phyloP scores from a whole-genome alignment of 1,140 invertebrate species.

The Ganaspis sp. region DNA sequence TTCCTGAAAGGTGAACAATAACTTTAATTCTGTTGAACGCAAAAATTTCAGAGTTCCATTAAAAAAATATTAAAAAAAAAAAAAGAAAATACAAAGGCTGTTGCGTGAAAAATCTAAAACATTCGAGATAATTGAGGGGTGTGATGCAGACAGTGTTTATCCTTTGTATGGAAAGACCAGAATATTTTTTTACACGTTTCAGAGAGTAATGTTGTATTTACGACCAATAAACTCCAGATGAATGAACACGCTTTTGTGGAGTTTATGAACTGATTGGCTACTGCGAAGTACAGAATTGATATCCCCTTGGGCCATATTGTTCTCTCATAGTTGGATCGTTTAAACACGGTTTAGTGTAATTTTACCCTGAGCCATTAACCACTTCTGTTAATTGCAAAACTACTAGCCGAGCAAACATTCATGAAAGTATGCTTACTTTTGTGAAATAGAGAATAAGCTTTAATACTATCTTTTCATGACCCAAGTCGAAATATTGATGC shows the following conservation, averaged over 20 bases:
- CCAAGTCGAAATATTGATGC: too few species aligned
- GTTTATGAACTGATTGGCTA: slow-evolving; percentile 25
- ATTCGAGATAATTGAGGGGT: background rate
- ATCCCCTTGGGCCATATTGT: slow-evolving; percentile 19
- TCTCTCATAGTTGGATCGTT: background rate
- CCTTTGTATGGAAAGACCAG: background rate
- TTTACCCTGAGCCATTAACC: background rate
- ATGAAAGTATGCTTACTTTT: too few species aligned
- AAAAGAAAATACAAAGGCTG: too few species aligned
- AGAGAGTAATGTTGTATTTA: background rate
- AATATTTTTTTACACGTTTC: background rate
- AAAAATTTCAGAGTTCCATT: too few species aligned
- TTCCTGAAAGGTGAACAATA: too few species aligned
- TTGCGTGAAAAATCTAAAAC: background rate
- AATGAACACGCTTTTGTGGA: slow-evolving; percentile 25
- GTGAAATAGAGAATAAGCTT: too few species aligned
- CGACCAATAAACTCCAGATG: slow-evolving; percentile 11
- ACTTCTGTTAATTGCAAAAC: background rate
- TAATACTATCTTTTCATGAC: too few species aligned
- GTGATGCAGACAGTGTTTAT: background rate
- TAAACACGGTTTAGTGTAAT: background rate
- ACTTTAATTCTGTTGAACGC: too few species aligned
- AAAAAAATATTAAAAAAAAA: background rate
- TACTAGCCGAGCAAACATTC: background rate
- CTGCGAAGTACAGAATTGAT: background rate